Evolutionary conservation across 2,797 vertebrate species (phyloP), one percentile per base, ranked within the genome.

Genomic region (Etheostoma perlongum): DNA sequence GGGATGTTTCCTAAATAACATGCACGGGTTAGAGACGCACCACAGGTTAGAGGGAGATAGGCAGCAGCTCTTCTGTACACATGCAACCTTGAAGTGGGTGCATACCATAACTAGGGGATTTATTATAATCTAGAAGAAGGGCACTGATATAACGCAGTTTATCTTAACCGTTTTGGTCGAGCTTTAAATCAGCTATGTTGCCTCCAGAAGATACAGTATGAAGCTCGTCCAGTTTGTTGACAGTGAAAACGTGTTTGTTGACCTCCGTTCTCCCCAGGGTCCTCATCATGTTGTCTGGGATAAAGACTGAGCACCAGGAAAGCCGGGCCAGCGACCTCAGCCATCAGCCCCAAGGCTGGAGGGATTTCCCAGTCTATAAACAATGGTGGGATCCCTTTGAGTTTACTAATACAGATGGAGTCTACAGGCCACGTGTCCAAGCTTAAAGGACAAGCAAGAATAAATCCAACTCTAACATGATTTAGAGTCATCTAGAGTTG

Each of bases 1-100:
- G 16, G 18, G 23, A 8, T 87, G 85, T 91, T 90, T 88, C 33
- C 82, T 75, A 86, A 90, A 89, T 65, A 85, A 25, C 57, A 65
- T 13, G 15, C 42, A 51, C 40, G 18, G 54, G 18, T 19, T 40
- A 7, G 8, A 74, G 21, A 9, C 30, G 49, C 67, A 42, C 23
- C 74, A 36, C 66, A 47, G 67, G 15, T 47, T 10, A 5, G 11
- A 74, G 3, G 0, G 42, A 71, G 23, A 33, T 1, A 25, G 59
- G 66, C 47, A 13, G 51, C 4, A 12, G 1, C 55, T 67, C n/a
- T n/a, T 49, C 51, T 57, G 42, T 51, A 4, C 7, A 60, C 2
- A 15, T 66, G 21, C 69, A 57, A 73, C 61, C 61, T 80, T 76
- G 44, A 72, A 66, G 30, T 23, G 2, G 1, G 1, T 7, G 18